Evolutionary conservation across 2,113 vertebrate genomes (phyloP), one percentile per base, ranked within the genome.

Genomic region (Syngnathus scovelli): DNA sequence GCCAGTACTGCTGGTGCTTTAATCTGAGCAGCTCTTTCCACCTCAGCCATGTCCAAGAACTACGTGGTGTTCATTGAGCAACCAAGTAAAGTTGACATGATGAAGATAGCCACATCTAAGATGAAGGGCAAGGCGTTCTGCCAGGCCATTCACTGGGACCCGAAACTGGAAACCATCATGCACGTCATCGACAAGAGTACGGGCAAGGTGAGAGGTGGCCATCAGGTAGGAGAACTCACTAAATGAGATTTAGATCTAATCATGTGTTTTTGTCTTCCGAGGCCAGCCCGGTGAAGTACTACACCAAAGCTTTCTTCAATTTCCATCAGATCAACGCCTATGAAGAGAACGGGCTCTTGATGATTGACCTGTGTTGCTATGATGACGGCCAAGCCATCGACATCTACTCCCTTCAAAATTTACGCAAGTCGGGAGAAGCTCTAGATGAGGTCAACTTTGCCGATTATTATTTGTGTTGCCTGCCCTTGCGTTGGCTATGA

Each of bases 241-340:
- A 21, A 6, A 16, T 58, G 5, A 23, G 11, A 21, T 27, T 46
- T 18, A 10, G 4, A 18, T 33, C 39, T 19, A 23, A 39, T 33
- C 27, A 33, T 58, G 7, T 41, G 16, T 51, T 0, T 48, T 63
- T 11, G 66, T 23, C 46, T 1, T n/a, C 43, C 1, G 74, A 98
- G 95, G 86, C 89, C 60, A 91, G 91, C 81, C 81, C 90, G 0
- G 89, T 91, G 33, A 90, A 79, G 49, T 95, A 94, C 81, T 87
- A 88, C 81, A 87, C 90, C 70, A 89, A 89, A 64, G 88, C 94
- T 60, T 84, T 96, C 64, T 70, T 88, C 44, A 87, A 65, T 72
- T 99, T 96, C 86, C 95, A 99, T 85, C 95, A 98, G 77, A 98
- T 98, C 87, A 98, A 96, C 59, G 93, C 96, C 74, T 98, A 94